A percentile compares a stretch with the other conserved stretches of the same genome.
These are phyloP conservation scores for Alligator sinensis DNA, from an alignment of 2,113 vertebrate genomes.

Conservation along the genomic window DNA sequence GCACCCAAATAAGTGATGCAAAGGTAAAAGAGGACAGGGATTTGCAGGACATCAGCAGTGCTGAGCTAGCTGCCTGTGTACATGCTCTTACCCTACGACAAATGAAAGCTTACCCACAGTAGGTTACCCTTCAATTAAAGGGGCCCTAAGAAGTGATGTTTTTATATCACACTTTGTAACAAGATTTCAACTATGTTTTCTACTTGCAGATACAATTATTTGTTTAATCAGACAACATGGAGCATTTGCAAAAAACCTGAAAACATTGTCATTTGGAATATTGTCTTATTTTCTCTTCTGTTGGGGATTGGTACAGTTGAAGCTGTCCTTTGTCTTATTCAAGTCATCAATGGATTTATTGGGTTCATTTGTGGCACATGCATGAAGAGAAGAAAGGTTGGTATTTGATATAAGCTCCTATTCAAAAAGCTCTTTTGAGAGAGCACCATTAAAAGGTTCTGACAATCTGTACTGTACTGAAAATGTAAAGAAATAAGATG, in stretches of 20 bases:
- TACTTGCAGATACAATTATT: constrained; percentile 77
- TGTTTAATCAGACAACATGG: constrained; percentile 81
- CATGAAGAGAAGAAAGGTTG: constrained; percentile 68
- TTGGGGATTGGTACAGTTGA: constrained; percentile 79
- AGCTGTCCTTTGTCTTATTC: constrained; percentile 82
- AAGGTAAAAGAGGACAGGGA: too few relatives aligned
- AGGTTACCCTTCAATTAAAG: too few relatives aligned
- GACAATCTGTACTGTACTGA: not conserved
- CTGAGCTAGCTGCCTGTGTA: too few relatives aligned
- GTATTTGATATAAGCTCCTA: not conserved
- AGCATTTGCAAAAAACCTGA: constrained; percentile 73
- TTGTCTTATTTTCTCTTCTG: constrained; percentile 84
- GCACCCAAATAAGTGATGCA: too few relatives aligned
- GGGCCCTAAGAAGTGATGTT: not conserved
- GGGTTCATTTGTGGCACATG: constrained; percentile 86
- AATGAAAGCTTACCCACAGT: not conserved
- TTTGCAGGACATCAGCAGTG: too few relatives aligned
- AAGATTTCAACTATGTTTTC: not conserved
- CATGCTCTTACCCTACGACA: not conserved
- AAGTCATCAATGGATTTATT: constrained; percentile 83
- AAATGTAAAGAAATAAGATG: not conserved
- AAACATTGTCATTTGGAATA: constrained; percentile 83
- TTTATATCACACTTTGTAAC: not conserved
- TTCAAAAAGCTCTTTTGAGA: not conserved
- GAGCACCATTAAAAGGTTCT: not conserved